Evolutionary conservation across 2,888 invertebrate species (phyloP).

Genomic region (Stenodema calcarata): DNA sequence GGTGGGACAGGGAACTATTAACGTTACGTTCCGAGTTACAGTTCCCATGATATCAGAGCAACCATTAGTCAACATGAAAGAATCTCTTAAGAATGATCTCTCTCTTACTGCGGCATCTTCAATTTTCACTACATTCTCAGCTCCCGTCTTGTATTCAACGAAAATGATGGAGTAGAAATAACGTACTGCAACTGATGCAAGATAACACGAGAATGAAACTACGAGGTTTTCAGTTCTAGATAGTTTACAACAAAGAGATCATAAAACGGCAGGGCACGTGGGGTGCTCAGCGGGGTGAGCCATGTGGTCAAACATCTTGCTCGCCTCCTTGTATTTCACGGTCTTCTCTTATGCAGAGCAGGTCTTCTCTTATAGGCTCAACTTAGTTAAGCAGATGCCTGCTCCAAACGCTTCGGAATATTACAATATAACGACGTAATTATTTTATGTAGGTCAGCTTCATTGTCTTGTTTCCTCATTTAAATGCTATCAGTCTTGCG

Average conservation of each 20-base stretch:
- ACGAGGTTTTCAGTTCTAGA: not conserved
- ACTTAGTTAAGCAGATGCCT: not conserved
- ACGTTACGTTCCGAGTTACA: not conserved
- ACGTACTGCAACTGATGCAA: not conserved
- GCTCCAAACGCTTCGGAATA: not conserved
- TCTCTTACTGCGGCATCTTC: not conserved
- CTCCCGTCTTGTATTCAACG: not conserved
- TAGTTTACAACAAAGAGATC: not conserved
- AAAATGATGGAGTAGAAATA: not conserved
- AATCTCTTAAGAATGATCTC: not conserved
- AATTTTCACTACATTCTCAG: not conserved
- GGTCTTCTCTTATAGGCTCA: not conserved
- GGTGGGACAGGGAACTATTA: not conserved
- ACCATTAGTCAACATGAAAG: not conserved
- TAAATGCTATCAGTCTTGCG: no score
- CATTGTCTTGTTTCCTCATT: no score
- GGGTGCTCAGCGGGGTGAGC: not conserved
- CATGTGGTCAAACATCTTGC: slow-evolving; percentile 32
- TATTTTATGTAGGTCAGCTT: no score
- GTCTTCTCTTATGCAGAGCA: not conserved
- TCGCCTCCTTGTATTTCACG: not conserved
- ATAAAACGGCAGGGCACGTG: not conserved
- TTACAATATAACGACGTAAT: no score
- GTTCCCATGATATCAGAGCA: not conserved
- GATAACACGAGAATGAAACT: not conserved